phyloP scores from a whole-genome alignment of 2,113 vertebrate genomes.

The Ursus arctos region DNA sequence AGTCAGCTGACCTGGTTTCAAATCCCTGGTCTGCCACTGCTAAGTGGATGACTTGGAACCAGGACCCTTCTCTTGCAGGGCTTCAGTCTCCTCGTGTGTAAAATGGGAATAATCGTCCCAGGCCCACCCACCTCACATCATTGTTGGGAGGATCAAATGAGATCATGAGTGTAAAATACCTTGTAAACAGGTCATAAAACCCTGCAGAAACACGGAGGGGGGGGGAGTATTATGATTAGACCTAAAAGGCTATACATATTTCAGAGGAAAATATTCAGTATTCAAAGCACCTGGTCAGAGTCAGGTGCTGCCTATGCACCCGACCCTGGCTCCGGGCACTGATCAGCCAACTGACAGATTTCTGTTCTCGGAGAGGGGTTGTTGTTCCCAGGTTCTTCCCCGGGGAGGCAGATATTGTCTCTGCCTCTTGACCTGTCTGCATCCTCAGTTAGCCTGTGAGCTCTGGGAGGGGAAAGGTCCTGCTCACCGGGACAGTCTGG shows the following conservation, averaged over 20 bases:
- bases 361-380: not conserved
- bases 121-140: not conserved
- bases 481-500: not conserved
- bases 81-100: not conserved
- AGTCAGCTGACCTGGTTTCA: not conserved
- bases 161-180: not conserved
- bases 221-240: not conserved
- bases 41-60: not conserved
- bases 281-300: not conserved
- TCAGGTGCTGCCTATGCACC: not conserved
- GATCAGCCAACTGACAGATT: not conserved
- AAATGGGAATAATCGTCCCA: not conserved
- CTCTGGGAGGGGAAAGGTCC: not conserved
- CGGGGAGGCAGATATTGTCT: too few species aligned
- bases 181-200: not conserved
- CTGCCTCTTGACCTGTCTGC: not conserved
- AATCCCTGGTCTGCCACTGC: not conserved
- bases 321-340: not conserved
- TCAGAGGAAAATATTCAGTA: not conserved
- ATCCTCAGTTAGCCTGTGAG: not conserved
- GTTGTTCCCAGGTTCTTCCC: not conserved
- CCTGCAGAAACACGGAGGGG: not conserved
- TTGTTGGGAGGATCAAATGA: not conserved
- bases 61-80: not conserved
- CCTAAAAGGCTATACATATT: not conserved